Conservation (phyloP, 2,797 vertebrate species). For the Presbytis comata region DNA sequence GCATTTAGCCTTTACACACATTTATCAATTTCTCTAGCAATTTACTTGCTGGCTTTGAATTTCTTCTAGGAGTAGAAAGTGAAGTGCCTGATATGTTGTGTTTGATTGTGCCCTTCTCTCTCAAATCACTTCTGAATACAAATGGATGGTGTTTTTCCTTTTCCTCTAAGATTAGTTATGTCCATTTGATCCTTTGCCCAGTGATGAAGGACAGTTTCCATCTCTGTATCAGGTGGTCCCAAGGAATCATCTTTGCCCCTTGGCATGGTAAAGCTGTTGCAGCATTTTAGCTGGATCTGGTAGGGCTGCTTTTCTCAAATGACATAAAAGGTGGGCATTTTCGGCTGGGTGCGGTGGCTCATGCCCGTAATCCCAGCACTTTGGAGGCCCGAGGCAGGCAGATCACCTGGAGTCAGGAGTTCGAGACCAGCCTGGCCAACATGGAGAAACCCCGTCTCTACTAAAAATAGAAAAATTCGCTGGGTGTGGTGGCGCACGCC, state of each 20-base stretch:
- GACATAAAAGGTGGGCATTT: not conserved
- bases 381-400: too few species aligned
- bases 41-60: not conserved
- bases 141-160: not conserved
- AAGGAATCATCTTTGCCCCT: not conserved
- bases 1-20: not conserved
- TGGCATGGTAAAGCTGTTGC: not conserved
- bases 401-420: too few species aligned
- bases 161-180: not conserved
- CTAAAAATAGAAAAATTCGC: too few species aligned
- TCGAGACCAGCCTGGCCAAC: too few species aligned
- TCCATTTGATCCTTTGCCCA: too few species aligned
- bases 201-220: not conserved
- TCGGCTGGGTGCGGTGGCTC: too few species aligned
- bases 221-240: not conserved
- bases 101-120: not conserved
- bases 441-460: too few species aligned
- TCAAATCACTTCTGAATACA: not conserved
- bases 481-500: accelerated
- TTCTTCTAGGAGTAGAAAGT: not conserved
- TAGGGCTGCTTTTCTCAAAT: not conserved
- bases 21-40: not conserved
- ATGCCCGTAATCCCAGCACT: too few species aligned
- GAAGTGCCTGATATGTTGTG: not conserved
- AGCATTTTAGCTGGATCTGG: not conserved